Evolutionary conservation across 2,888 invertebrate genomes (phyloP), one percentile per base, ranked within the genome.

Genomic region (Oscheius sp.): DNA sequence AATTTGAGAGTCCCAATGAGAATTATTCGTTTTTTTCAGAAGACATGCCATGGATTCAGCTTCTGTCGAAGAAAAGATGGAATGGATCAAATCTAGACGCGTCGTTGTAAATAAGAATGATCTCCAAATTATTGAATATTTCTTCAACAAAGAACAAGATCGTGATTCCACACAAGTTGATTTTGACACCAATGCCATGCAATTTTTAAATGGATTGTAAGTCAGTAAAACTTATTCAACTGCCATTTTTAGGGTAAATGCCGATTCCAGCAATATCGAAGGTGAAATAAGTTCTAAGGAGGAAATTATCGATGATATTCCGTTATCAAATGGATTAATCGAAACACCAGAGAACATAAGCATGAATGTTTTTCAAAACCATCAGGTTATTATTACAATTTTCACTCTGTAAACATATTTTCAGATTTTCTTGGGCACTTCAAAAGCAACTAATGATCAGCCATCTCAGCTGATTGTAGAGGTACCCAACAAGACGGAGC

Each of bases 71-170:
- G 70, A 75, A 34, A 75, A 75, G 45, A 34, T 75, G 17, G 73
- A 73, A 3, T 71, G 69, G 52, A 50, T 75, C 15, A 45, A 52
- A 17, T 31, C 33, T 17, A 33, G 73, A 39, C 58, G 57, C 23
- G 65, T 70, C 31, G 65, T 58, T 8, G 39, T 65, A 10, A 71
- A 70, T 29, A 71, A 73, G 6, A 65, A 69, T 17, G 76, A 76
- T 31, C 69, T 70, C 25, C 65, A 72, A 57, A 61, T 76, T 45
- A 70, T 71, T 10, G 61, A 58, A 50, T 65, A 72, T 33, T 76
- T 73, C 37, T 64, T 76, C 15, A 73, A 72, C 29, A 70, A 72
- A 10, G 76, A 73, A 61, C 73, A 76, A 4, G 72, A 73, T 1
- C 57, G 48, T 5, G 50, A 52, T 23, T 52, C 23, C 12, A 33